Conservation (phyloP, 2,888 invertebrate species). For the Stenodema calcarata region DNA sequence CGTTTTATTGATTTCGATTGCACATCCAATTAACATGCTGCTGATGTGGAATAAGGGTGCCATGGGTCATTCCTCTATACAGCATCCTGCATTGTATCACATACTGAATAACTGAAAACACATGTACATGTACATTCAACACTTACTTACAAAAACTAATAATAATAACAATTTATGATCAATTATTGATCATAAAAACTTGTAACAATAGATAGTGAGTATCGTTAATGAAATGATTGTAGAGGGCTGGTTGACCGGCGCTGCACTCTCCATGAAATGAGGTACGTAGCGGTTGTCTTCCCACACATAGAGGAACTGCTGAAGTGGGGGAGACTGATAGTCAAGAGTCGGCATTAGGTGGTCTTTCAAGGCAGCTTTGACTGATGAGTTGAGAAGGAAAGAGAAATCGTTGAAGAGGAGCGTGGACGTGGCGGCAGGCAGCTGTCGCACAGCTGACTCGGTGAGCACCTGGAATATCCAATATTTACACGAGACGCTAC, state of each 20-base stretch:
- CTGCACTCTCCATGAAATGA: background rate
- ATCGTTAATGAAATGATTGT: background rate
- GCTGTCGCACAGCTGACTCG: background rate
- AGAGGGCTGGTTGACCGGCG: background rate
- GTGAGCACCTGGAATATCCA: conserved; percentile 16
- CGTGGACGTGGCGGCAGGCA: conserved; percentile 4
- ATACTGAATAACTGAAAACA: background rate
- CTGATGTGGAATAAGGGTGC: no score
- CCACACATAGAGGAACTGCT: conserved; percentile 11
- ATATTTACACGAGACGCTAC: no score
- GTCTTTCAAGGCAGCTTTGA: background rate
- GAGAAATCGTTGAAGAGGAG: background rate
- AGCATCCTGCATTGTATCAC: background rate
- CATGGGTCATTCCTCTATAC: no score
- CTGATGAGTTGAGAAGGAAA: background rate
- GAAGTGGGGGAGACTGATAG: background rate
- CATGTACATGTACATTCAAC: background rate
- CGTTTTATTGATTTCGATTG: no score
- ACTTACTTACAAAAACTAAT: background rate
- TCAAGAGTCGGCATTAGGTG: background rate
- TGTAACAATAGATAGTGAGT: background rate
- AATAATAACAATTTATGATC: no score
- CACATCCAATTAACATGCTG: no score
- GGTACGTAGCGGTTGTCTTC: conserved; percentile 29
- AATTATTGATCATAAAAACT: background rate